phyloP scores from a whole-genome alignment of 2,797 vertebrate genomes.

The Lycodopsis pacificus region DNA sequence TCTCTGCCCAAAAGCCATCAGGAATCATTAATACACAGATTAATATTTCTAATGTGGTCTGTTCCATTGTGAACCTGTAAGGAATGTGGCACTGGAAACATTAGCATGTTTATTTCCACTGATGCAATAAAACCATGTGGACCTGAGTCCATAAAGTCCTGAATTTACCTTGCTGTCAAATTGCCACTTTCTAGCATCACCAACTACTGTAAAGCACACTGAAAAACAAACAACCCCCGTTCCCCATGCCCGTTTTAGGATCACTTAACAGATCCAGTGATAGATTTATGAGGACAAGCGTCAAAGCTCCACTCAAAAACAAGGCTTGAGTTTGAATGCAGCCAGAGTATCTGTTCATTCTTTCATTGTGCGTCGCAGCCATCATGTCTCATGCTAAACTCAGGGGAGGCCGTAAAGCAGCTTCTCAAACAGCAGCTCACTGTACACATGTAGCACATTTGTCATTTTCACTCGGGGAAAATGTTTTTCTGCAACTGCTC shows the following conservation, averaged over 20 bases:
- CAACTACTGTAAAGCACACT: conserved; percentile 40
- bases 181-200: conserved; percentile 39
- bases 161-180: conserved; percentile 44
- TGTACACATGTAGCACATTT: conserved; percentile 69
- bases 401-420: conserved; percentile 65
- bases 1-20: conserved; percentile 44
- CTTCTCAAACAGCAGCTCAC: conserved; percentile 69
- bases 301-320: conserved; percentile 56
- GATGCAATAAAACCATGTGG: conserved; percentile 65
- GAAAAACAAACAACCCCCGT: conserved; percentile 41
- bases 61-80: conserved; percentile 45
- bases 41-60: conserved; percentile 59
- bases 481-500: conserved; percentile 47
- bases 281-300: conserved; percentile 68
- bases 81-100: conserved; percentile 58
- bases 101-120: conserved; percentile 60
- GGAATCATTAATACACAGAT: conserved; percentile 68
- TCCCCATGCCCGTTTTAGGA: conserved; percentile 53
- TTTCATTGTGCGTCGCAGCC: conserved; percentile 53
- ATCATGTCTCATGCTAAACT: conserved; percentile 60
- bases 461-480: conserved; percentile 73
- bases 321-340: conserved; percentile 25
- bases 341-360: conserved; percentile 61
- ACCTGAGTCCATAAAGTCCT: conserved; percentile 61
- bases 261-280: conserved; percentile 64